Evolutionary conservation across 2,888 invertebrate genomes (phyloP), one percentile per base, ranked within the genome.

Genomic region (Nemotelus nigrinus): DNA sequence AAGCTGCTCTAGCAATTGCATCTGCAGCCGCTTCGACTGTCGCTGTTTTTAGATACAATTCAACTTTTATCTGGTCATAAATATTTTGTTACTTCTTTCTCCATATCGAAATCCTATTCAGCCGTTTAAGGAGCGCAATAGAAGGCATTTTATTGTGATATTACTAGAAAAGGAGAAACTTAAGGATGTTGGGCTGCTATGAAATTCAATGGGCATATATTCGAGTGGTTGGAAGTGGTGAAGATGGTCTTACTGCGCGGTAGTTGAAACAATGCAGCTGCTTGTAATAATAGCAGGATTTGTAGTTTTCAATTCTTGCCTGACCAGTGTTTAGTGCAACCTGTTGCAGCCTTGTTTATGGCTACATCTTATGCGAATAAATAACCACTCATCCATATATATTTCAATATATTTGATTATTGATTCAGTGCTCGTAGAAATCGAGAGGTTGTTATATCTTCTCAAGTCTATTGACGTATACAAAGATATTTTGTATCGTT

Each of bases 61-160:
- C 70, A 39, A 43, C 70, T 41, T 70, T 41, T 55, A 70, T 41
- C 53, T 53, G 70, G 41, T 53, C 43, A 70, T 70, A 70, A 70
- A 70, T 70, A 70, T 70, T n/a, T 58, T 39, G 43, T 39, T 44
- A 39, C 47, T 72, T 41, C 60, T 57, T 72, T 58, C 8, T 48
- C 74, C 74, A 74, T 74, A 63, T 74, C 8, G 8, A 63, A 48
- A 47, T 60, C n/a, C 63, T 50, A 74, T 74, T 74, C 57, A 74
- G 60, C 74, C 74, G 74, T 48, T 60, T 60, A 63, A 74, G 74
- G 74, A 74, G 74, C 48, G 48, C 60, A 74, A 74, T 60, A 74
- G 74, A 74, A 74, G 10, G 48, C 6, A 63, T 60, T 60, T 74
- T 70, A 70, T 53, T 53, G 70, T 70, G 55, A 70, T 70, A 55